Evolutionary conservation across 2,888 invertebrate species (phyloP).

Genomic region (Monoplex corrugatus): DNA sequence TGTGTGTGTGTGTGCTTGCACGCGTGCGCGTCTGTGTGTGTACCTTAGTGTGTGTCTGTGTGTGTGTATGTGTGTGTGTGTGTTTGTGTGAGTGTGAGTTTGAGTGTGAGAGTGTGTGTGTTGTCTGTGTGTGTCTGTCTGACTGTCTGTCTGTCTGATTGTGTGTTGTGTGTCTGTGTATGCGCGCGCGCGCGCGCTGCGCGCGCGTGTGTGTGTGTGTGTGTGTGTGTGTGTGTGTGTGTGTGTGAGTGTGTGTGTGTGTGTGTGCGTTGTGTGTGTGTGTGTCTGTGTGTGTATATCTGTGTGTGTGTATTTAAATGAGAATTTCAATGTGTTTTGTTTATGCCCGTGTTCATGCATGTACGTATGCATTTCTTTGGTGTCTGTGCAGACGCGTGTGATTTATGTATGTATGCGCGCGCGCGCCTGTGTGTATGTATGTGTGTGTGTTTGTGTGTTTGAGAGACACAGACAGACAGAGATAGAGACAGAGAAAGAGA

Average conservation of each 20-base stretch:
- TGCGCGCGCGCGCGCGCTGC: neutral
- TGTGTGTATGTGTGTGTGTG: neutral
- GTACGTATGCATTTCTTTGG: too few relatives aligned
- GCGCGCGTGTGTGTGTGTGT: neutral
- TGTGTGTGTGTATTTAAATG: neutral
- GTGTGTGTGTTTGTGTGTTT: neutral
- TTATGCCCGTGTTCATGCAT: too few relatives aligned
- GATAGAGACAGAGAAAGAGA: neutral
- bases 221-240: neutral
- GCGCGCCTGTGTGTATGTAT: neutral
- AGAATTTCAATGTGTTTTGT: too few relatives aligned
- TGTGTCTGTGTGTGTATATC: neutral
- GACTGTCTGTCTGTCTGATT: neutral
- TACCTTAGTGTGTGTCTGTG: neutral
- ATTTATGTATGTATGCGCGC: neutral
- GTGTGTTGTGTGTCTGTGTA: neutral
- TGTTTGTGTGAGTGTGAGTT: neutral
- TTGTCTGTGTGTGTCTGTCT: neutral
- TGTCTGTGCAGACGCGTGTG: too few relatives aligned
- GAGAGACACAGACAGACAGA: neutral
- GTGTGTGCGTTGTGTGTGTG: neutral
- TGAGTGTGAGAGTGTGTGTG: conserved; percentile 9
- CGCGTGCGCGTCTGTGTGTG: neutral
- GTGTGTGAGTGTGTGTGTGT: neutral
- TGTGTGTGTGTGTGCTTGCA: neutral